Evolutionary conservation across 2,113 vertebrate species (phyloP).

Genomic region (Irena cyanogastra): DNA sequence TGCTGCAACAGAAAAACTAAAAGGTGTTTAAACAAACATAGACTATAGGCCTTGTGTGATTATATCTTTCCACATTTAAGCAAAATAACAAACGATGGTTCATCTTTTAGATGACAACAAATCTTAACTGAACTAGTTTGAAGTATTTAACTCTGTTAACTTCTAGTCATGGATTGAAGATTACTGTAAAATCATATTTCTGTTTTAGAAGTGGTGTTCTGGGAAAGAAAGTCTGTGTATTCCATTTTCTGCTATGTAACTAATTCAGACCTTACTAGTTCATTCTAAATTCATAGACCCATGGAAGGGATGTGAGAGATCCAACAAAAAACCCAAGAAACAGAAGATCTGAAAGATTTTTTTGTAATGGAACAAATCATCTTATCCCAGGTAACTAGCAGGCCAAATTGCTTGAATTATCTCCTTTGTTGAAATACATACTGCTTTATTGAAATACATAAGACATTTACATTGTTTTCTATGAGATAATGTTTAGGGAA

Average conservation of each 20-base stretch:
- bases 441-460: not conserved
- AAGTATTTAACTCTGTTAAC: not conserved
- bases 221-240: not conserved
- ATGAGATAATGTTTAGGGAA: not conserved
- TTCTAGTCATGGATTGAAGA: not conserved
- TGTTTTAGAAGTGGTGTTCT: not conserved
- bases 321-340: not conserved
- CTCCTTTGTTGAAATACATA: not conserved
- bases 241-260: not conserved
- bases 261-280: not conserved
- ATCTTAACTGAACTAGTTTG: not conserved
- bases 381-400: not conserved
- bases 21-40: not conserved
- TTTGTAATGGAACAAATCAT: not conserved
- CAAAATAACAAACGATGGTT: not conserved
- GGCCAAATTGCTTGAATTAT: not conserved
- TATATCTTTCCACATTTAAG: not conserved
- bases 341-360: not conserved
- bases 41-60: not conserved
- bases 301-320: not conserved
- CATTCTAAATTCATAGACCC: not conserved
- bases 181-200: not conserved
- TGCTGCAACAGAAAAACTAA: not conserved
- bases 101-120: not conserved
- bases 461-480: not conserved